These are phyloP conservation scores for Ypsolopha sequella DNA, from an alignment of 2,888 invertebrate genomes.

Conservation along the genomic window DNA sequence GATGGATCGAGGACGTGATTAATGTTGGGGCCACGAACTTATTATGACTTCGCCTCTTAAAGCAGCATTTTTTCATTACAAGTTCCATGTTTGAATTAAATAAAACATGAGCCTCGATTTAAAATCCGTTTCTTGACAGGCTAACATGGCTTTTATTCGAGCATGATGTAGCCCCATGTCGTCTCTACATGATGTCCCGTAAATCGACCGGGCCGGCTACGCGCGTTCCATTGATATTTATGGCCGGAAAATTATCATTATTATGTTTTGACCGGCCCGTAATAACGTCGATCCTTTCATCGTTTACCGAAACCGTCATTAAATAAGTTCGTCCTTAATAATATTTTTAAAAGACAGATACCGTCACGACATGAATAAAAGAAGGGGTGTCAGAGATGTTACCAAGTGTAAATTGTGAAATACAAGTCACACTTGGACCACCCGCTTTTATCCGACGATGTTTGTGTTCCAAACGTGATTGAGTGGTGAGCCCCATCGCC, in stretches of 20 bases:
- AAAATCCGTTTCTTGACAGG: background rate
- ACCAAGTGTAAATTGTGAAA: no score
- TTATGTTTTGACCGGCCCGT: slow-evolving; percentile 45
- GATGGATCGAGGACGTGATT: no score
- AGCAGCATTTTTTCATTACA: background rate
- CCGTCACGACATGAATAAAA: no score
- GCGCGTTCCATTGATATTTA: slow-evolving; percentile 62
- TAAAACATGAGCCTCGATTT: background rate
- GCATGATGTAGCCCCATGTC: background rate
- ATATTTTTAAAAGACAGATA: no score
- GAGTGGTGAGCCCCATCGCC: no score
- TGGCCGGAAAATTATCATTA: slow-evolving; percentile 60
- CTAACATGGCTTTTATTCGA: background rate
- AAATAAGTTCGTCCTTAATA: no score
- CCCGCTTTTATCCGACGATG: no score
- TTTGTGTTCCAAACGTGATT: no score
- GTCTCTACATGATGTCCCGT: slow-evolving; percentile 1
- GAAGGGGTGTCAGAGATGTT: no score
- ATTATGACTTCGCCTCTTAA: background rate
- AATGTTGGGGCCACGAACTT: no score
- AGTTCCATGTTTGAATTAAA: background rate
- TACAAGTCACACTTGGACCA: no score
- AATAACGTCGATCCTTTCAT: slow-evolving; percentile 29
- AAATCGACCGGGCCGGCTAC: slow-evolving; percentile 16
- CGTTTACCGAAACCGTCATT: background rate